Percentiles rank a stretch among this genome's conserved stretches.
Conservation (phyloP, 1,140 invertebrate species). For the Steinernema feltiae region DNA sequence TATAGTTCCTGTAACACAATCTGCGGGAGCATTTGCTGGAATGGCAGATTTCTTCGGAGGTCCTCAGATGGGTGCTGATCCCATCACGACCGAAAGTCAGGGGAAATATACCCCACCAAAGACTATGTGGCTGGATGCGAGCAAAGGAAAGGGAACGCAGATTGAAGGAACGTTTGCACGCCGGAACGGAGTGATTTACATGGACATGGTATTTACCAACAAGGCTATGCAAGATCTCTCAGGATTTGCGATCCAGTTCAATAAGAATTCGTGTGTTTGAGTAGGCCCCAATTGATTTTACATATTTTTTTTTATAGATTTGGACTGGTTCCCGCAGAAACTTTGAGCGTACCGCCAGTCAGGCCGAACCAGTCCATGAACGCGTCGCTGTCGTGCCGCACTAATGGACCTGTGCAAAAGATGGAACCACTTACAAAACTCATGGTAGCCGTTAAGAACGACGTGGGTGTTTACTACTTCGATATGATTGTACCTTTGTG, state of each 20-base stretch:
- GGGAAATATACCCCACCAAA: too few relatives aligned
- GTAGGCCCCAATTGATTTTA: conserved; percentile 54
- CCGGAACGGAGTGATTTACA: conserved; percentile 76
- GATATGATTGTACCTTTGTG: conserved; percentile 86
- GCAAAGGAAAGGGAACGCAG: conserved; percentile 74
- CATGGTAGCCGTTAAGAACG: conserved; percentile 97
- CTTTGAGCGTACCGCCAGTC: conserved; percentile 73
- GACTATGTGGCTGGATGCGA: conserved; percentile 49
- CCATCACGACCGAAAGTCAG: too few relatives aligned
- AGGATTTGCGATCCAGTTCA: conserved; percentile 93
- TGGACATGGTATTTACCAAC: conserved; percentile 95
- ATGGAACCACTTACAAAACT: conserved; percentile 96
- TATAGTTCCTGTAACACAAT: conserved; percentile 32
- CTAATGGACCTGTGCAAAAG: conserved; percentile 81
- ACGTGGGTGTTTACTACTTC: conserved; percentile 97
- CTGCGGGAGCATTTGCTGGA: conserved; percentile 64
- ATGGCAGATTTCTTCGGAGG: conserved; percentile 68
- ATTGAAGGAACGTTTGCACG: conserved; percentile 89
- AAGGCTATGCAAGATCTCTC: conserved; percentile 96
- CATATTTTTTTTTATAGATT: conserved; percentile 67
- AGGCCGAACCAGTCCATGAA: conserved; percentile 77
- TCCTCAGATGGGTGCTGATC: too few relatives aligned
- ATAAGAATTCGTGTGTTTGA: conserved; percentile 75
- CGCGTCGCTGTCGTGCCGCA: conserved; percentile 71
- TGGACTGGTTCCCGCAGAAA: conserved; percentile 76